Percentiles rank a stretch among this genome's conserved stretches.
Conservation (phyloP, 2,113 vertebrate species). For the Nematolebias whitei region DNA sequence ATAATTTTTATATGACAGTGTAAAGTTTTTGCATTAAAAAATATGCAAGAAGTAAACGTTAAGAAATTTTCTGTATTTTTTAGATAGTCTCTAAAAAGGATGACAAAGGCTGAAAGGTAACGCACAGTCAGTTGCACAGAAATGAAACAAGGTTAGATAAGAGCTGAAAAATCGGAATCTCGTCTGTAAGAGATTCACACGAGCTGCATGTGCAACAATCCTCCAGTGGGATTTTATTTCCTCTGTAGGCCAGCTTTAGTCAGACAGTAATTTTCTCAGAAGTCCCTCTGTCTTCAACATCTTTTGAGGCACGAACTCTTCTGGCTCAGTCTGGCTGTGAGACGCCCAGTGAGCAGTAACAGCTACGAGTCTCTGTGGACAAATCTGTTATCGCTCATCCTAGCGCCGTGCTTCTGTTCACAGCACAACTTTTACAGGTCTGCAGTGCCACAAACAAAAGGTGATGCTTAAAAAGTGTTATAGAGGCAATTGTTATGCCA, state of each 20-base stretch:
- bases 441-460: neutral
- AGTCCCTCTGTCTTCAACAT: conserved; percentile 59
- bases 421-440: neutral
- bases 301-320: conserved; percentile 36
- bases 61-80: neutral
- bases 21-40: no score
- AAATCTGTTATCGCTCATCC: conserved; percentile 17
- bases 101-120: neutral
- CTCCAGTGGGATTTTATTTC: conserved; percentile 34
- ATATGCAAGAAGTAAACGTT: no score
- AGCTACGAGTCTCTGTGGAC: conserved; percentile 33
- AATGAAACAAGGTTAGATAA: conserved; percentile 27
- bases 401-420: conserved; percentile 6
- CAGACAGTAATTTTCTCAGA: conserved; percentile 58
- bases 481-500: neutral
- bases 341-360: conserved; percentile 45
- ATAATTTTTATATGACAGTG: no score
- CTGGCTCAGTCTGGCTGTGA: conserved; percentile 34
- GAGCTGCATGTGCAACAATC: conserved; percentile 41
- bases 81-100: neutral
- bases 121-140: conserved; percentile 18
- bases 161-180: conserved; percentile 14
- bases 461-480: neutral
- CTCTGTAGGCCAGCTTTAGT: conserved; percentile 48
- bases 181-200: conserved; percentile 46